Evolutionary conservation across 2,113 vertebrate species (phyloP).

Genomic region (Mystacornis crossleyi): DNA sequence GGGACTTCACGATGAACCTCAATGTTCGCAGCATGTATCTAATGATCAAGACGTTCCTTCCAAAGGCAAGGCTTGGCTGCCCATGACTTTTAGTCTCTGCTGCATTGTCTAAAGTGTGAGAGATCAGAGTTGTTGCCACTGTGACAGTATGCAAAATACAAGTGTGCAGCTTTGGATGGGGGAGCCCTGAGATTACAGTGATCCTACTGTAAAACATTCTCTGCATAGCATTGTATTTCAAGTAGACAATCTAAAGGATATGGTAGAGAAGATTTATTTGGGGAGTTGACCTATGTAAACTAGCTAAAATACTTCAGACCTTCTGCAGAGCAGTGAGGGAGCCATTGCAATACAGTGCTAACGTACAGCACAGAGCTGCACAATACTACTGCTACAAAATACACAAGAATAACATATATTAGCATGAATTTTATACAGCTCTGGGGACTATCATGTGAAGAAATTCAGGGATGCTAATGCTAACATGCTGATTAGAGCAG

Average conservation of each 20-base stretch:
- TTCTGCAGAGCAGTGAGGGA: not conserved
- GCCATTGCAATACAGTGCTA: not conserved
- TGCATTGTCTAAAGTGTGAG: not conserved
- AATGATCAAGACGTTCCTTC: constrained; percentile 92
- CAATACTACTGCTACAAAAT: not conserved
- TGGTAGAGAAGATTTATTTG: not conserved
- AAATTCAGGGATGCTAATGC: not conserved
- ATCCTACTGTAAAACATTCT: not conserved
- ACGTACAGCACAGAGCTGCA: not conserved
- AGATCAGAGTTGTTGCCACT: not conserved
- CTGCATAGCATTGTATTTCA: not conserved
- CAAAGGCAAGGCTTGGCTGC: constrained; percentile 78
- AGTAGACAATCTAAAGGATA: not conserved
- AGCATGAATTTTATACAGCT: not conserved
- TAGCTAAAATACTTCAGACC: not conserved
- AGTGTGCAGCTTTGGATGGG: not conserved
- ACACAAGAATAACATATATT: not conserved
- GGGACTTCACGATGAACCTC: constrained; percentile 93
- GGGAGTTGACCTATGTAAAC: not conserved
- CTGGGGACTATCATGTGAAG: not conserved
- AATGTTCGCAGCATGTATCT: constrained; percentile 95
- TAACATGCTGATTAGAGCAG: not conserved
- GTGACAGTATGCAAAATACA: not conserved
- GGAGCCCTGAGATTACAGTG: not conserved
- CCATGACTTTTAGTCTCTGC: not conserved